Conservation (phyloP, 2,797 vertebrate genomes). For the Acanthiza pusilla region DNA sequence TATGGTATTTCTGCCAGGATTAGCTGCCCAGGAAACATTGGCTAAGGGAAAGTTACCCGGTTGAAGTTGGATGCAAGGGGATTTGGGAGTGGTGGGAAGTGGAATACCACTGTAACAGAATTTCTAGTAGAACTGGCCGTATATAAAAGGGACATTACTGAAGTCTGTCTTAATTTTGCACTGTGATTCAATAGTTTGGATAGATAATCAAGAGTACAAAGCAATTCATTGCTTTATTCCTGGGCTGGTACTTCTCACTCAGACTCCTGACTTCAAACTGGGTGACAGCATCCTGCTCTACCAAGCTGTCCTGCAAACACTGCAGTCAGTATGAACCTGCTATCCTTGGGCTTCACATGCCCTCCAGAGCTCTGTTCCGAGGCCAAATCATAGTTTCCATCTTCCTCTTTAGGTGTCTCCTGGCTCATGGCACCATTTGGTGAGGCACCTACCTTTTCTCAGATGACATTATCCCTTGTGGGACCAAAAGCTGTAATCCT, state of each 20-base stretch:
- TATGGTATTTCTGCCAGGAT: neutral
- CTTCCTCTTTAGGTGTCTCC: neutral
- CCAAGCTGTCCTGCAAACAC: neutral
- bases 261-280: neutral
- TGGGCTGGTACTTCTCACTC: neutral
- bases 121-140: neutral
- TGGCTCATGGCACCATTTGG: neutral
- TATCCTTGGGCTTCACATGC: neutral
- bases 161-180: neutral
- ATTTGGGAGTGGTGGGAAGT: neutral
- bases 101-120: neutral
- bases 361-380: neutral
- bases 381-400: neutral
- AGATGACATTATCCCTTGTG: neutral
- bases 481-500: neutral
- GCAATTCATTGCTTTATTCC: neutral
- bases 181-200: neutral
- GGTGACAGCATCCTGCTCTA: neutral
- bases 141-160: neutral
- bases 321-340: neutral
- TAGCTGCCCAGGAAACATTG: neutral
- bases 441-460: neutral
- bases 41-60: neutral
- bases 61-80: neutral
- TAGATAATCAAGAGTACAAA: neutral